These are phyloP conservation scores for Rhombomys opimus DNA, from an alignment of 2,113 vertebrate species.

Conservation along the genomic window DNA sequence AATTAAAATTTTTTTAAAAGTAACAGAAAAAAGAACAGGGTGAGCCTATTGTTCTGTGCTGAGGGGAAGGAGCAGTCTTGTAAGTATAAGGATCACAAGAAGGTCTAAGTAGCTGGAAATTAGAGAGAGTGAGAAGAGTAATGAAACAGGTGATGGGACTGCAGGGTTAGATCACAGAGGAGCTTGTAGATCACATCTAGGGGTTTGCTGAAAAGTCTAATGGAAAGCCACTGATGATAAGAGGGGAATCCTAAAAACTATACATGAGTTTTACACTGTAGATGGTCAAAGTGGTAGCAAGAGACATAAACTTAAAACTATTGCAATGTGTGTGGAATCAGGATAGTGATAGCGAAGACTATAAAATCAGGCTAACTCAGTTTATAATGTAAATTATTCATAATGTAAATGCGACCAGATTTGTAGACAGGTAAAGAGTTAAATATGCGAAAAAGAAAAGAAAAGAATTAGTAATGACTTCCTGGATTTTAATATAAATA, in stretches of 20 bases:
- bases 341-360: not conserved
- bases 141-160: not conserved
- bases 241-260: not conserved
- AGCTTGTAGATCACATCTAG: too few species aligned
- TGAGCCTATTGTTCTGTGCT: not conserved
- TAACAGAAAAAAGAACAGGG: not conserved
- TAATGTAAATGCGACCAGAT: not conserved
- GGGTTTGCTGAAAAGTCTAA: not conserved
- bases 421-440: not conserved
- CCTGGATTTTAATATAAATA: not conserved
- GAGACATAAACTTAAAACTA: not conserved
- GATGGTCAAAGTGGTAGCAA: not conserved
- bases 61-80: not conserved
- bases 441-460: not conserved
- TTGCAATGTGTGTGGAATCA: not conserved
- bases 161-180: not conserved
- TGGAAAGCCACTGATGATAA: not conserved
- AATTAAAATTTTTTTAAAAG: too few species aligned
- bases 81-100: not conserved
- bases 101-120: not conserved
- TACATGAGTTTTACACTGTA: not conserved
- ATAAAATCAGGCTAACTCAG: not conserved
- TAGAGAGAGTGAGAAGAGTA: not conserved
- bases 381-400: not conserved
- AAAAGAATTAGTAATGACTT: not conserved